phyloP scores from a whole-genome alignment of 1,140 invertebrate genomes.

The Drosophila setifemur region DNA sequence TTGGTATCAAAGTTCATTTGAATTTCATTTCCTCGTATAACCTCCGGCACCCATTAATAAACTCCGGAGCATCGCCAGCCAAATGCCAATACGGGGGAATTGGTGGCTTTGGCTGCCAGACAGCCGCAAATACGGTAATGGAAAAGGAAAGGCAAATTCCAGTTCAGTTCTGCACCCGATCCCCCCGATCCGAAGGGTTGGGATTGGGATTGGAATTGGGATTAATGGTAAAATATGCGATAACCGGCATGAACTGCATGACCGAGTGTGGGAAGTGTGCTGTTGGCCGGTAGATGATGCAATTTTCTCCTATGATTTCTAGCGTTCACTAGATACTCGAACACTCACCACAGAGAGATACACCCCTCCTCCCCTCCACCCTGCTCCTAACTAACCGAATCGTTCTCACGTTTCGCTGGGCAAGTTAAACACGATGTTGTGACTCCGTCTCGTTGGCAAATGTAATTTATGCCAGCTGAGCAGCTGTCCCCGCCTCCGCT shows the following conservation, averaged over 20 bases:
- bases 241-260: slow-evolving; percentile 7
- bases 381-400: neutral
- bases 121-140: slow-evolving; percentile 11
- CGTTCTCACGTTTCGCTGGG: slow-evolving; percentile 15
- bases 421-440: slow-evolving; percentile 34
- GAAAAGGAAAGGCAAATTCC: slow-evolving; percentile 12
- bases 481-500: neutral
- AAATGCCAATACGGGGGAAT: slow-evolving; percentile 8
- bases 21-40: neutral
- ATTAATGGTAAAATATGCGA: slow-evolving; percentile 38
- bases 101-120: neutral
- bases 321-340: neutral
- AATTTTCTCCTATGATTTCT: slow-evolving; percentile 30
- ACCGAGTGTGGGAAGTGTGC: slow-evolving; percentile 21
- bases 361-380: too few relatives aligned
- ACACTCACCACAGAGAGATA: too few relatives aligned
- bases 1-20: slow-evolving; percentile 1
- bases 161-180: neutral
- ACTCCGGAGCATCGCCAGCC: slow-evolving; percentile 11
- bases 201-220: neutral
- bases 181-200: neutral
- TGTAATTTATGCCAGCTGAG: slow-evolving; percentile 53
- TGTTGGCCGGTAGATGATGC: slow-evolving; percentile 24
- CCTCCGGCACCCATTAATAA: slow-evolving; percentile 9
- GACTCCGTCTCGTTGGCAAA: slow-evolving; percentile 41